Evolutionary conservation across 2,797 vertebrate genomes (phyloP).

Genomic region (Pseudomugil tenellus): DNA sequence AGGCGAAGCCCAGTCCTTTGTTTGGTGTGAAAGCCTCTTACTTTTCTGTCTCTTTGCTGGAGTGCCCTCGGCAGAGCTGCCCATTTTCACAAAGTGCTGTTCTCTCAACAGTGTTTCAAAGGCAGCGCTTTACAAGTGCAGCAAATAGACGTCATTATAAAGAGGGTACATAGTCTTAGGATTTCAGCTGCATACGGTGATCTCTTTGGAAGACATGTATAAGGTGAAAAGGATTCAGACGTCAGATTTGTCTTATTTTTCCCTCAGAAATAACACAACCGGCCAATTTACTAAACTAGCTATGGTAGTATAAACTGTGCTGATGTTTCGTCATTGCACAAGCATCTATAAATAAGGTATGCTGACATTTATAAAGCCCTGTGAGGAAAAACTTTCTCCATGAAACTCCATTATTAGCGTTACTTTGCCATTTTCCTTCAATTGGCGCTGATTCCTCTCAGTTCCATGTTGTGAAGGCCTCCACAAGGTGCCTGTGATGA

Average conservation of each 20-base stretch:
- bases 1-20: conserved; percentile 57
- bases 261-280: conserved; percentile 24
- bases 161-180: conserved; percentile 72
- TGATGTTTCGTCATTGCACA: conserved; percentile 30
- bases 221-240: conserved; percentile 27
- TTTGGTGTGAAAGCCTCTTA: conserved; percentile 79
- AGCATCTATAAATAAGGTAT: conserved; percentile 65
- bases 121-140: conserved; percentile 76
- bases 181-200: conserved; percentile 42
- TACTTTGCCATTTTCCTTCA: conserved; percentile 81
- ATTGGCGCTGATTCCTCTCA: conserved; percentile 78
- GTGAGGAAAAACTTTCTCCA: conserved; percentile 65
- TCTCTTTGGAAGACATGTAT: conserved; percentile 38
- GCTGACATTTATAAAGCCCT: conserved; percentile 71
- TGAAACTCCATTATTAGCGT: conserved; percentile 72
- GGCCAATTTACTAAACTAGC: conserved; percentile 27
- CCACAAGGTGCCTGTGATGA: conserved; percentile 81
- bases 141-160: conserved; percentile 84
- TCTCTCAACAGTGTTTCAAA: conserved; percentile 80
- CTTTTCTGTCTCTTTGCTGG: conserved; percentile 74
- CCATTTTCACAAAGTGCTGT: conserved; percentile 86
- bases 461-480: conserved; percentile 82
- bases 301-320: conserved; percentile 31
- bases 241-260: conserved; percentile 29
- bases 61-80: conserved; percentile 78